phyloP scores from a whole-genome alignment of 2,113 vertebrate genomes.

The Carassius gibelio region DNA sequence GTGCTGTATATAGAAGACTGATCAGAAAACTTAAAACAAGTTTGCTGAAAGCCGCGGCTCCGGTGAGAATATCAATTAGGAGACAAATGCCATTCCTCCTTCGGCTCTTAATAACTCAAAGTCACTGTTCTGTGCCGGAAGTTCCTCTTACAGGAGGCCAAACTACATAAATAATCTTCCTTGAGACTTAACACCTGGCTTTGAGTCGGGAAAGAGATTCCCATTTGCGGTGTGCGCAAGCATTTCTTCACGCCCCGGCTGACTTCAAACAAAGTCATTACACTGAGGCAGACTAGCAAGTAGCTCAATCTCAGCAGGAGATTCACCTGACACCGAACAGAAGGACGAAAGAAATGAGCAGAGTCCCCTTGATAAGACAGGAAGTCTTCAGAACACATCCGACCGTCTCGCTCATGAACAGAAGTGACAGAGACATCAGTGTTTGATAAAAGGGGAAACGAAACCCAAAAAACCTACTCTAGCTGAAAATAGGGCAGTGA shows the following conservation, averaged over 20 bases:
- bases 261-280: slow-evolving; percentile 71
- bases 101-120: slow-evolving; percentile 63
- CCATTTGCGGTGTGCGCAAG: slow-evolving; percentile 59
- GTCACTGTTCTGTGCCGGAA: slow-evolving; percentile 57
- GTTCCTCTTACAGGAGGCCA: slow-evolving; percentile 59
- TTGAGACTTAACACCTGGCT: slow-evolving; percentile 69
- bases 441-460: background rate
- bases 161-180: slow-evolving; percentile 64
- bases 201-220: slow-evolving; percentile 60
- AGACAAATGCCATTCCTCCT: slow-evolving; percentile 53
- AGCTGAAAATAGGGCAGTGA: background rate
- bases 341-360: background rate
- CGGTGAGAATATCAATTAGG: slow-evolving; percentile 50
- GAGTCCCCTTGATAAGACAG: slow-evolving; percentile 62
- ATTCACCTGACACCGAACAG: slow-evolving; percentile 63
- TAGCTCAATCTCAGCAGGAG: slow-evolving; percentile 67
- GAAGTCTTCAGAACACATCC: slow-evolving; percentile 55
- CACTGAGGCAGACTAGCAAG: slow-evolving; percentile 69
- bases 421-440: background rate
- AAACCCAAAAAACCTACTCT: background rate
- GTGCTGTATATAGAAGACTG: background rate
- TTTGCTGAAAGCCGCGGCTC: slow-evolving; percentile 1
- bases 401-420: background rate
- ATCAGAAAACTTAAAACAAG: slow-evolving; percentile 23
- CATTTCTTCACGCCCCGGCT: slow-evolving; percentile 70